Conservation (phyloP, 2,888 invertebrate genomes). For the Anthoptus insignis region DNA sequence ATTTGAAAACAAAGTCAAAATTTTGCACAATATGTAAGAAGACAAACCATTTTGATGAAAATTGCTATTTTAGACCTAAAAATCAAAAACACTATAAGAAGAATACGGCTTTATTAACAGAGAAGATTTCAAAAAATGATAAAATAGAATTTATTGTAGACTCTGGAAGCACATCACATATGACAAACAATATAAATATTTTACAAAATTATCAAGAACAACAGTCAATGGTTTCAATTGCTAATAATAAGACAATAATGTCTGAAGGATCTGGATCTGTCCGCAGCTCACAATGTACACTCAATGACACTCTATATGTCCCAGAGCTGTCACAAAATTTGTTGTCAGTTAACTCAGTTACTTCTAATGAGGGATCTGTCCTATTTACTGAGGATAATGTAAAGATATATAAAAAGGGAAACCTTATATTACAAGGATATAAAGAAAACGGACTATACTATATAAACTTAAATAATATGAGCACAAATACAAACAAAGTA, state of each 20-base stretch:
- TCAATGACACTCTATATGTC: neutral
- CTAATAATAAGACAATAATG: neutral
- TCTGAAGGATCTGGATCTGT: neutral
- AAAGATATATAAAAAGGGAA: constrained; percentile 5
- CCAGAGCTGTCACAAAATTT: neutral
- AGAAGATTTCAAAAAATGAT: neutral
- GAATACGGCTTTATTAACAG: neutral
- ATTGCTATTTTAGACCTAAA: neutral
- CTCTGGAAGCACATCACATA: neutral
- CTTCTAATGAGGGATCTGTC: neutral
- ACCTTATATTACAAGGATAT: neutral
- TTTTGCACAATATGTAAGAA: neutral
- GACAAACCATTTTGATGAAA: neutral
- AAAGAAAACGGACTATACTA: neutral
- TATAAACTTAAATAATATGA: neutral
- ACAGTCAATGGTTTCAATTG: neutral
- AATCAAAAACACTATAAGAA: neutral
- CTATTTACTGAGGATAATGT: neutral
- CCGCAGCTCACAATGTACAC: neutral
- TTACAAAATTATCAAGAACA: neutral
- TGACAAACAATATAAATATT: neutral
- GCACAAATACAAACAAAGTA: neutral
- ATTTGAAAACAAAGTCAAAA: neutral
- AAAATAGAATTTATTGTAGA: neutral
- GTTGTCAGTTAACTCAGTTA: neutral